Percentiles rank a stretch among this genome's conserved stretches.
Evolutionary conservation across 2,113 vertebrate genomes (phyloP).

Genomic region (Salvelinus sp.): DNA sequence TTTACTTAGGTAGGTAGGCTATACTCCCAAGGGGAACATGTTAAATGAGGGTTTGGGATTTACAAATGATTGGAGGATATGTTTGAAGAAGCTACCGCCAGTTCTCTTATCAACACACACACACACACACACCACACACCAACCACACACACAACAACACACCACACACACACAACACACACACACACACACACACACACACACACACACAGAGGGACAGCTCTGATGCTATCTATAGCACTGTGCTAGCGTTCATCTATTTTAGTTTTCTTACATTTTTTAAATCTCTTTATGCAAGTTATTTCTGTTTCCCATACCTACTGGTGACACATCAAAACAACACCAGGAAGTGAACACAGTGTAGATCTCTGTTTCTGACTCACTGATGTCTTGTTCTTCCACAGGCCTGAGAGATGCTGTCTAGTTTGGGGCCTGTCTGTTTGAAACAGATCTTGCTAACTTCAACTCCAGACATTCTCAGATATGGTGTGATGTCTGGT

Average conservation of each 20-base stretch:
- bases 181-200: too few species aligned
- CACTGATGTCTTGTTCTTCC: not conserved
- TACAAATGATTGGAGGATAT: not conserved
- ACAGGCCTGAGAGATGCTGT: not conserved
- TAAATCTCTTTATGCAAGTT: not conserved
- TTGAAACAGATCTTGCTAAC: too few species aligned
- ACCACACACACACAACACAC: too few species aligned
- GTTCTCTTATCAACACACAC: too few species aligned
- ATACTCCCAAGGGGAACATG: not conserved
- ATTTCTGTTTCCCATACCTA: not conserved
- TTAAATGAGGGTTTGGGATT: slow-evolving; percentile 7
- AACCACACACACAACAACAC: too few species aligned
- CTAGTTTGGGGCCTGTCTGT: too few species aligned
- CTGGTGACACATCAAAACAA: not conserved
- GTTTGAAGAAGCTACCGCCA: not conserved
- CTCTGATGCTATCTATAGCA: slow-evolving; percentile 8
- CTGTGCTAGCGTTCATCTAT: not conserved
- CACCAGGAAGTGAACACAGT: not conserved
- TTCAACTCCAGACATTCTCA: too few species aligned
- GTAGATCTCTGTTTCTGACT: not conserved
- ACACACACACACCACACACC: too few species aligned
- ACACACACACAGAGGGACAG: not conserved
- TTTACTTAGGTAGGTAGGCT: not conserved
- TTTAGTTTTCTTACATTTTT: not conserved
- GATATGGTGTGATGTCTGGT: too few species aligned